A percentile compares a stretch with the other conserved stretches of the same genome.
Evolutionary conservation across 1,140 invertebrate species (phyloP).

Genomic region (Drosophila aff.): DNA sequence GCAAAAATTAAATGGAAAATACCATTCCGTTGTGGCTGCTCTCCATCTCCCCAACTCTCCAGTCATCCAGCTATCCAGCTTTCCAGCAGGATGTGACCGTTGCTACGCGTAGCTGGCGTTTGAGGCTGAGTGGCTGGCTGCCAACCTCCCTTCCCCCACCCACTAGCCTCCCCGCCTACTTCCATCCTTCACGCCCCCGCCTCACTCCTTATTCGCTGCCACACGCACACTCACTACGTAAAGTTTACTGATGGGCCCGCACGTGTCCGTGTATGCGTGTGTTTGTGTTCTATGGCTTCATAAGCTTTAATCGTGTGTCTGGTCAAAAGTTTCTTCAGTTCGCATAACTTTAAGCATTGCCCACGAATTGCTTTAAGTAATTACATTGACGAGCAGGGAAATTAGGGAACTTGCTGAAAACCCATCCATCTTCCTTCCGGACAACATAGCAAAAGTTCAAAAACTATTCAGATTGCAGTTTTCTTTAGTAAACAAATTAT

Average conservation of each 20-base stretch:
- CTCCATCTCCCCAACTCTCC: slow-evolving; percentile 18
- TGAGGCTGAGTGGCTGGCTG: slow-evolving; percentile 52
- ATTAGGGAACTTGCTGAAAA: not conserved
- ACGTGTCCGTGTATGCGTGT: slow-evolving; percentile 29
- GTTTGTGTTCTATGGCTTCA: slow-evolving; percentile 46
- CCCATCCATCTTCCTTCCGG: not conserved
- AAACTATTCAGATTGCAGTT: not conserved
- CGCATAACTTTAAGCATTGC: slow-evolving; percentile 29
- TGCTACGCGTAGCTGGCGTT: slow-evolving; percentile 57
- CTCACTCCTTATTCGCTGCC: slow-evolving; percentile 10
- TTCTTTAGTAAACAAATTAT: not conserved
- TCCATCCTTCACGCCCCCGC: not conserved
- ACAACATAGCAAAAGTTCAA: not conserved
- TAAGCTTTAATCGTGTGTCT: slow-evolving; percentile 50
- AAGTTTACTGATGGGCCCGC: slow-evolving; percentile 25
- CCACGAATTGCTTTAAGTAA: slow-evolving; percentile 35
- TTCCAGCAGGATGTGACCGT: slow-evolving; percentile 64
- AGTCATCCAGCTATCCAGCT: slow-evolving; percentile 12
- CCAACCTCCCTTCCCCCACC: not conserved
- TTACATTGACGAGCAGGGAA: slow-evolving; percentile 16
- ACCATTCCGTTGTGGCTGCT: slow-evolving; percentile 53
- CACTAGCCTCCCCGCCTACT: not conserved
- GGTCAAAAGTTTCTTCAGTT: slow-evolving; percentile 28
- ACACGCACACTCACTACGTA: slow-evolving; percentile 25
- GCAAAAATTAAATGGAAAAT: slow-evolving; percentile 80